phyloP scores from a whole-genome alignment of 2,888 invertebrate species.

The Odontothrips loti region DNA sequence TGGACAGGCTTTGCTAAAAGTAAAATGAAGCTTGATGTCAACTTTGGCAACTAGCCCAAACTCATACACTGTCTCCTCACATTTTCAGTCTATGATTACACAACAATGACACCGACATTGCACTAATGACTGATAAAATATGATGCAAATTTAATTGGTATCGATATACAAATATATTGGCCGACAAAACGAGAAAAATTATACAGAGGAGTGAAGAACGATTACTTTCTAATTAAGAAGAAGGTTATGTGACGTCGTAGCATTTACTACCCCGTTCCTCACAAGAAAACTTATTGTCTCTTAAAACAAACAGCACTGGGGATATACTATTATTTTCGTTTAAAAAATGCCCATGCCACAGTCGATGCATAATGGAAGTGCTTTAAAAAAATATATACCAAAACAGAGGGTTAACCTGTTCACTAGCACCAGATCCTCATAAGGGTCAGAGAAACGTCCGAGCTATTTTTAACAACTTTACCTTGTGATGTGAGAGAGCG shows the following conservation, averaged over 20 bases:
- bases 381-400: neutral
- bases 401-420: conserved; percentile 17
- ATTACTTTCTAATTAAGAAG: too few species aligned
- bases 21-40: neutral
- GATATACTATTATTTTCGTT: too few species aligned
- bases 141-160: neutral
- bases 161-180: neutral
- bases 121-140: neutral
- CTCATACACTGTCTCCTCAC: neutral
- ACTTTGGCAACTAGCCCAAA: neutral
- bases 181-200: neutral
- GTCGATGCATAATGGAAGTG: too few species aligned
- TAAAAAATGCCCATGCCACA: too few species aligned
- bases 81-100: neutral
- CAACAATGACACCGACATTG: neutral
- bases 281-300: too few species aligned
- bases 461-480: too few species aligned
- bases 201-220: neutral
- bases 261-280: too few species aligned
- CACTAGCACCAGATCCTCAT: too few species aligned
- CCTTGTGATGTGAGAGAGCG: conserved; percentile 18
- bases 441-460: too few species aligned
- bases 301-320: too few species aligned
- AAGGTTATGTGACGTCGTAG: too few species aligned
- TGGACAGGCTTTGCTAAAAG: neutral